Percentiles rank a stretch among this genome's conserved stretches.
phyloP scores from a whole-genome alignment of 2,113 vertebrate species.

The Dissostichus mawsoni region DNA sequence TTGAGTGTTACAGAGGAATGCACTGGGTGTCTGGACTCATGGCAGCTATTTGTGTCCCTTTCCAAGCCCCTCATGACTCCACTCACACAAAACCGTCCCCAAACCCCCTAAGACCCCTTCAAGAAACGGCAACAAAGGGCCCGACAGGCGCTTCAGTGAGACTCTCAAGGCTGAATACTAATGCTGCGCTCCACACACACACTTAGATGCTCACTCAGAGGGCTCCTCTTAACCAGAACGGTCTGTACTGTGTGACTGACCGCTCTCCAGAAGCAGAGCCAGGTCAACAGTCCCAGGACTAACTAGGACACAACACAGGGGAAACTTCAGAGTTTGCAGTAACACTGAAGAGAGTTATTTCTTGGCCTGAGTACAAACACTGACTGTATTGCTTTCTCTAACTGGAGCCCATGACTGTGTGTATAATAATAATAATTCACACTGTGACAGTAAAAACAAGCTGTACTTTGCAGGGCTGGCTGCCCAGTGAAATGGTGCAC shows the following conservation, averaged over 20 bases:
- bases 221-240: slow-evolving; percentile 47
- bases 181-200: slow-evolving; percentile 54
- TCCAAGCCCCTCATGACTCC: slow-evolving; percentile 49
- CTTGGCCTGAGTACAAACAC: slow-evolving; percentile 5
- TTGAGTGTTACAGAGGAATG: slow-evolving; percentile 48
- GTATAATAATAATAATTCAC: slow-evolving; percentile 53
- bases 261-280: slow-evolving; percentile 33
- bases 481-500: slow-evolving; percentile 24
- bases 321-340: not conserved
- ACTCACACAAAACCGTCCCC: slow-evolving; percentile 41
- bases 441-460: slow-evolving; percentile 45
- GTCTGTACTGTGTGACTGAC: slow-evolving; percentile 58
- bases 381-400: slow-evolving; percentile 19
- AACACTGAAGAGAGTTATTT: slow-evolving; percentile 32
- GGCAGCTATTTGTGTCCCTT: slow-evolving; percentile 54
- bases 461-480: slow-evolving; percentile 14
- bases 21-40: slow-evolving; percentile 61
- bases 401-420: slow-evolving; percentile 14
- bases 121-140: slow-evolving; percentile 69
- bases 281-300: slow-evolving; percentile 31
- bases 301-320: slow-evolving; percentile 28
- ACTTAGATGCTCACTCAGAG: slow-evolving; percentile 44
- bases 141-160: slow-evolving; percentile 42
- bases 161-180: slow-evolving; percentile 70
- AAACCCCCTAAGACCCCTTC: slow-evolving; percentile 49